Base-by-base conservation (phyloP, 2,888 invertebrate genomes). In the Oegoconia quadripuncta region DNA sequence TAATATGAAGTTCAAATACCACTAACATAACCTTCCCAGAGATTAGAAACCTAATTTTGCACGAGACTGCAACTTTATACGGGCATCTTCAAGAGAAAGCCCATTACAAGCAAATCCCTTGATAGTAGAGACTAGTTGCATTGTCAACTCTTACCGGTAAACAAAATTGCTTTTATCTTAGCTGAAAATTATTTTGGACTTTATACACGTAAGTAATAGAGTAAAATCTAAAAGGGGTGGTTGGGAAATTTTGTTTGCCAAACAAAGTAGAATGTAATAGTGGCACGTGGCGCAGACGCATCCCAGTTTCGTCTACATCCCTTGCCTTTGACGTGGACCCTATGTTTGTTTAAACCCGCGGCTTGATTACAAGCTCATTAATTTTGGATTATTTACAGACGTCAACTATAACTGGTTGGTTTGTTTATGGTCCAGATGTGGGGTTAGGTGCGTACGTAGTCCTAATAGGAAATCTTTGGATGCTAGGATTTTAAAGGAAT, bases 351-450 rank as follows among this genome's bases (percentile, higher is more conserved):
- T 77, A 83, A 83, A 80, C 76, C 67, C 64, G 68, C 62, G 65
- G 66, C 81, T 82, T 81, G 80, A 84, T 86, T 81, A 84, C 76
- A 68, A 68, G 65, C 74, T 80, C 81, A 84, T 84, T 82, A 82
- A 80, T 81, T 75, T 83, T 79, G 74, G 78, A 83, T 78, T 82
- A 81, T 82, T 81, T 81, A 72, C 76, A 59, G 63, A 52, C 22
- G 29, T 7, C 18, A 27, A 29, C 20, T 32, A 32, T 22, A 23
- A 22, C 29, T 3, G 22, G 26, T 14, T 9, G 16, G 32, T 22
- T 27, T 30, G 39, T 35, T 34, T 39, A 30, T 22, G 39, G 39
- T 39, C 34, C 30, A 35, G 34, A 30, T 39, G 31, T 23, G 28
- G 28, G 12, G 18, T 20, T 12, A 18, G 11, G 3, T 29, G 16